Percentiles rank a stretch among this genome's conserved stretches.
Evolutionary conservation across 1,140 invertebrate species (phyloP).

Genomic region (Drosophila orosa): DNA sequence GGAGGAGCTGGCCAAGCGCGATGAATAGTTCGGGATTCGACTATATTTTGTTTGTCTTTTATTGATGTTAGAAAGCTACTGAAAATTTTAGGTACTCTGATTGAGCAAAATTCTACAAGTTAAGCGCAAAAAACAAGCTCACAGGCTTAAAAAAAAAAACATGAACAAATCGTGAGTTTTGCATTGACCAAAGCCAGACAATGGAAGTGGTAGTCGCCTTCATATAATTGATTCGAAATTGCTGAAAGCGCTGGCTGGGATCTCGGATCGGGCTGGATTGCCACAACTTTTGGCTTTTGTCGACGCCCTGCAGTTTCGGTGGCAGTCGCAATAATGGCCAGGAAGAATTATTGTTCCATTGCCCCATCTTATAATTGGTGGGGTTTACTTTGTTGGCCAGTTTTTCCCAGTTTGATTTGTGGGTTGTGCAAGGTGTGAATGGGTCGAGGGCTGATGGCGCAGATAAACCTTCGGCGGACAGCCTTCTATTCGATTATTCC

Average conservation of each 20-base stretch:
- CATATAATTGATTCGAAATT: slow-evolving; percentile 73
- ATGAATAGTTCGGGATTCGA: slow-evolving; percentile 45
- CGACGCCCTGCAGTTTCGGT: slow-evolving; percentile 61
- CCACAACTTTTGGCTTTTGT: slow-evolving; percentile 69
- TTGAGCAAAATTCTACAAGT: slow-evolving; percentile 25
- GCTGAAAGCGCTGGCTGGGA: slow-evolving; percentile 52
- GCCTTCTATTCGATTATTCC: slow-evolving; percentile 36
- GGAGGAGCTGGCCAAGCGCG: slow-evolving; percentile 71
- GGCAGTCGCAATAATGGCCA: slow-evolving; percentile 52
- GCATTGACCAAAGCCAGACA: slow-evolving; percentile 52
- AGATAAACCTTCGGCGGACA: slow-evolving; percentile 26
- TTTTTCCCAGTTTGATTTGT: slow-evolving; percentile 56
- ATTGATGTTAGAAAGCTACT: slow-evolving; percentile 10
- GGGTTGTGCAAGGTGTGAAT: slow-evolving; percentile 47
- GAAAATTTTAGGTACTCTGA: slow-evolving; percentile 22
- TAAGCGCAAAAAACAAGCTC: slow-evolving; percentile 16
- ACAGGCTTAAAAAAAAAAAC: slow-evolving; percentile 20
- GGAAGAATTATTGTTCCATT: slow-evolving; percentile 63
- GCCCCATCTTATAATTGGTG: slow-evolving; percentile 68
- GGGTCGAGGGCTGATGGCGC: slow-evolving; percentile 21
- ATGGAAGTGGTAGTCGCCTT: slow-evolving; percentile 55
- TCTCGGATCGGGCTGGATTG: slow-evolving; percentile 46
- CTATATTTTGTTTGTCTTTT: background rate
- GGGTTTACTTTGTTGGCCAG: slow-evolving; percentile 9
- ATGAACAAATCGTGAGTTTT: slow-evolving; percentile 61